Conservation (phyloP, 2,888 invertebrate species). For the Chrysolina haemoptera region DNA sequence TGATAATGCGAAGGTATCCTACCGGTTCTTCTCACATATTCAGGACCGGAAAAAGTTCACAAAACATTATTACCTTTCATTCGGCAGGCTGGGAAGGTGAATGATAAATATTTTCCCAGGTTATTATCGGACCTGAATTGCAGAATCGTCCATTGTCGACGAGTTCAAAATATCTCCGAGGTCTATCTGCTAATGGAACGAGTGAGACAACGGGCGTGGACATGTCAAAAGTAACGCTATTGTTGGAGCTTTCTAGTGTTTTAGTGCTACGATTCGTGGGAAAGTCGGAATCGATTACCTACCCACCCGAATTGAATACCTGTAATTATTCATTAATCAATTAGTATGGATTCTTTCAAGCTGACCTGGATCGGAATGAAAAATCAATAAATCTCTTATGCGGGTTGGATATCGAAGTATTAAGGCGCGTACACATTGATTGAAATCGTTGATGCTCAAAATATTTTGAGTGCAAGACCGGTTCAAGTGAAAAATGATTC, state of each 20-base stretch:
- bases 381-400: slow-evolving; percentile 26
- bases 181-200: slow-evolving; percentile 57
- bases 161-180: slow-evolving; percentile 39
- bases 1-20: too few species aligned
- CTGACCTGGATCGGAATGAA: slow-evolving; percentile 11
- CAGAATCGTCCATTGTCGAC: slow-evolving; percentile 41
- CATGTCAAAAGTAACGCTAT: slow-evolving; percentile 63
- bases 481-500: too few species aligned
- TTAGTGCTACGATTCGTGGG: slow-evolving; percentile 45
- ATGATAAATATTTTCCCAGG: slow-evolving; percentile 39
- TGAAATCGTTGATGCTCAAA: too few species aligned
- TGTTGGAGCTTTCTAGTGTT: slow-evolving; percentile 54
- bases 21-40: too few species aligned
- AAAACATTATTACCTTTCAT: slow-evolving; percentile 8
- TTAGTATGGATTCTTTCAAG: slow-evolving; percentile 31
- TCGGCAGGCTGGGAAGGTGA: slow-evolving; percentile 3
- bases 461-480: too few species aligned
- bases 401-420: not conserved
- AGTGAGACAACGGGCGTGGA: slow-evolving; percentile 62
- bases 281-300: slow-evolving; percentile 34
- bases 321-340: slow-evolving; percentile 37
- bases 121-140: slow-evolving; percentile 47
- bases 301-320: slow-evolving; percentile 34
- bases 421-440: not conserved
- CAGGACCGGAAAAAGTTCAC: not conserved